A percentile compares a stretch with the other conserved stretches of the same genome.
Evolutionary conservation across 1,140 invertebrate genomes (phyloP).

Genomic region (Gryon sp.): DNA sequence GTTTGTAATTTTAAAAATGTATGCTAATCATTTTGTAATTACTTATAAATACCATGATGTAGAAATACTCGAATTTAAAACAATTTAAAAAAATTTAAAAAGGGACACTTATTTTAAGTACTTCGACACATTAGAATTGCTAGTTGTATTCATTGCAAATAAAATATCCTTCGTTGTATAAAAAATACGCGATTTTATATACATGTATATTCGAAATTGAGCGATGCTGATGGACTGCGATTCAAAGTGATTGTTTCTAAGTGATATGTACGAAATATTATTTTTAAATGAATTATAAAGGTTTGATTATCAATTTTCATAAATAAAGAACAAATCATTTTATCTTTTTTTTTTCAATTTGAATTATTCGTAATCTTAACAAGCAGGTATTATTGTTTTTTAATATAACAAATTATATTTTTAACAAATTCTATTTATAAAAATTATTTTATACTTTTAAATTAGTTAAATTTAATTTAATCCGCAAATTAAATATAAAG

Average conservation of each 20-base stretch:
- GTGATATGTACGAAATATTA: conserved; percentile 48
- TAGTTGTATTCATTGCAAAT: conserved; percentile 41
- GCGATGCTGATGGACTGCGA: conserved; percentile 40
- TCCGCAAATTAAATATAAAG: too few relatives aligned
- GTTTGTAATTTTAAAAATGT: too few relatives aligned
- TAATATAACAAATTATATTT: background rate
- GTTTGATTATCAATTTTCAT: conserved; percentile 53
- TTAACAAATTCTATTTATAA: too few relatives aligned
- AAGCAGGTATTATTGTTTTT: background rate
- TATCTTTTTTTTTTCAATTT: conserved; percentile 7
- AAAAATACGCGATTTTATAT: conserved; percentile 36
- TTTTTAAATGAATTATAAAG: conserved; percentile 38
- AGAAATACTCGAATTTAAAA: conserved; percentile 40
- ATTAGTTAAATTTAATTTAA: too few relatives aligned
- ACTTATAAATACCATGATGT: conserved; percentile 29
- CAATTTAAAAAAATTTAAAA: background rate
- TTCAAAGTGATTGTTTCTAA: conserved; percentile 47
- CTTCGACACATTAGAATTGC: conserved; percentile 1
- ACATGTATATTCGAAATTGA: conserved; percentile 25
- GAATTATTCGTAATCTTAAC: too few relatives aligned
- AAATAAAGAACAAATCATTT: conserved; percentile 51
- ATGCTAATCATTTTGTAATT: too few relatives aligned
- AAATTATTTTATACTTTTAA: too few relatives aligned
- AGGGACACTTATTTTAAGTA: conserved; percentile 25
- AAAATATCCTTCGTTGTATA: conserved; percentile 44